Base-by-base conservation (phyloP, 2,888 invertebrate species). In the Limnephilus lunatus region DNA sequence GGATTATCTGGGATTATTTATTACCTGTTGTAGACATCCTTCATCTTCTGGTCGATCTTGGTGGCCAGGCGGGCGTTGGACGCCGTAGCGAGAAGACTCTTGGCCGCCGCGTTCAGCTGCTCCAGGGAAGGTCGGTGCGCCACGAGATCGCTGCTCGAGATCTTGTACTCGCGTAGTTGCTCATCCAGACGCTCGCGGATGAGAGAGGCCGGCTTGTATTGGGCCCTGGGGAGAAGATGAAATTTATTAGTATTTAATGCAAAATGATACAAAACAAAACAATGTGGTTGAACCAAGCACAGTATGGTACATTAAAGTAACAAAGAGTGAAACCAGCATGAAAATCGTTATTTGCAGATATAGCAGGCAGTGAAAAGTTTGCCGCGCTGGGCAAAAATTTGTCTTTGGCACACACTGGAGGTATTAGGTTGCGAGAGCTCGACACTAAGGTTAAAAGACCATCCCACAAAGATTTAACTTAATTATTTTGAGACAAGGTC, bases 101-200 rank as follows among this genome's bases (percentile, higher is more conserved):
- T 97, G 0, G 99, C 98, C 19, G 97, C 97, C 88, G 97, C 95
- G 85, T 98, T 97, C 30, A 99, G 97, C 90, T 98, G 98, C 94
- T 98, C 98, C 48, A 99, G 97, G 94, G 98, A 98, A 25, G 98
- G 97, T 11, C 98, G 97, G 94, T 99, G 98, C 68, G 98, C 98
- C 94, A 98, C 98, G 92, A 99, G 96, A 95, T 99, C 99, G 0
- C 97, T 97, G 94, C 98, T 97, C 81, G 98, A 96, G 32, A 98
- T 96, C 94, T 98, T 97, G 94, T 99, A 98, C 94, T 98, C 98
- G 48, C 98, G 97, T 7, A 98, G 96, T 95, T 99, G 99, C 94
- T 99, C 98, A 94, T 98, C 98, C 15, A 99, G 96, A 83, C 98
- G 97, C 94, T 98, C 99, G 94, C 97, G 98, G 94, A 98, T 98